Conservation (phyloP, 2,888 invertebrate species). For the Punctoribates punctum region DNA sequence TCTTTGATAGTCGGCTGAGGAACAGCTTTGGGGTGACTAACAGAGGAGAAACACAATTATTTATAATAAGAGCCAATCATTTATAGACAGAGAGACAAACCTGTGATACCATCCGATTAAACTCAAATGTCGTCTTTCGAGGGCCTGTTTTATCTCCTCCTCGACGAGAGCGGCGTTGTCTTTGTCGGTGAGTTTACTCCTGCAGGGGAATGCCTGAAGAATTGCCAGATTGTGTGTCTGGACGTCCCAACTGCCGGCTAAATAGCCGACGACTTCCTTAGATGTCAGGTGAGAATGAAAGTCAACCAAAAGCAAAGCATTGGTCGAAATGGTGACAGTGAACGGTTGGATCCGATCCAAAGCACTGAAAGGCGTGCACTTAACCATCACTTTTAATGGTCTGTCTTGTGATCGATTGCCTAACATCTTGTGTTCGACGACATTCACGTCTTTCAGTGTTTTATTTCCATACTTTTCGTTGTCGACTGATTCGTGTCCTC, state of each 20-base stretch:
- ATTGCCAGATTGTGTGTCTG: constrained; percentile 82
- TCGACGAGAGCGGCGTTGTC: constrained; percentile 61
- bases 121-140: constrained; percentile 74
- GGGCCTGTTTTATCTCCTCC: constrained; percentile 55
- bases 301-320: constrained; percentile 77
- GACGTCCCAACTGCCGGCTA: constrained; percentile 92
- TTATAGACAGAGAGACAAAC: background rate
- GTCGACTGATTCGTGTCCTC: background rate
- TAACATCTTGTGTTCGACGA: constrained; percentile 37
- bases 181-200: constrained; percentile 72
- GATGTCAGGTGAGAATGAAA: constrained; percentile 91
- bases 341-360: constrained; percentile 90
- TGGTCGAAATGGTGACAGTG: constrained; percentile 74
- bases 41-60: background rate
- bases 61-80: background rate
- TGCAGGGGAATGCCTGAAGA: constrained; percentile 82
- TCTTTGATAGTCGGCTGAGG: constrained; percentile 75
- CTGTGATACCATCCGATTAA: constrained; percentile 92
- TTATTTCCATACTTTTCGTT: constrained; percentile 19
- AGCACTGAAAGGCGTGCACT: constrained; percentile 79
- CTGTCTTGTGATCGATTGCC: constrained; percentile 18
- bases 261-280: constrained; percentile 90
- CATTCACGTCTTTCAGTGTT: constrained; percentile 32
- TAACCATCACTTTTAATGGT: constrained; percentile 82
- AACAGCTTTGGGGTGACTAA: constrained; percentile 65